phyloP scores from a whole-genome alignment of 2,888 invertebrate species.

The Branchellion lobata region DNA sequence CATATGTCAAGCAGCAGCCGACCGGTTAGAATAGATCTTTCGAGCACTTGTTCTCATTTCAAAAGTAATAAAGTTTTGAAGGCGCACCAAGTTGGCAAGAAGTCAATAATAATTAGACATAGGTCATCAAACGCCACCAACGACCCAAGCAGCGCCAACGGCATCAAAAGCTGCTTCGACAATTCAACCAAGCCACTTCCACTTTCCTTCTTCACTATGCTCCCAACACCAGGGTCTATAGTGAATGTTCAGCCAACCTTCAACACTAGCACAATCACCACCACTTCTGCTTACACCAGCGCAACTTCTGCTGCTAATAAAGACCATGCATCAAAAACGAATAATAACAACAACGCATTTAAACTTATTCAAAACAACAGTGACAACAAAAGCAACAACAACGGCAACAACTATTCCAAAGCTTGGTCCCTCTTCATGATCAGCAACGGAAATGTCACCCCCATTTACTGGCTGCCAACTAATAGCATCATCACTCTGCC shows the following conservation, averaged over 20 bases:
- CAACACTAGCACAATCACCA: too few species aligned
- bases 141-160: neutral
- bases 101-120: conserved; percentile 4
- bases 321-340: too few species aligned
- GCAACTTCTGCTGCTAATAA: too few species aligned
- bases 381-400: neutral
- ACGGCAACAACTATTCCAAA: neutral
- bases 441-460: conserved; percentile 32
- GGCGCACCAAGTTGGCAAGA: neutral
- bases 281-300: too few species aligned
- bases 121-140: neutral
- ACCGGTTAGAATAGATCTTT: neutral
- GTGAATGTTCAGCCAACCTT: too few species aligned
- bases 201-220: neutral
- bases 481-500: neutral
- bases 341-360: too few species aligned
- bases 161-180: neutral
- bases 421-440: conserved; percentile 35
- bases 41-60: neutral
- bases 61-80: too few species aligned
- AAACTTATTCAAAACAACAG: neutral
- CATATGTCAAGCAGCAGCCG: neutral
- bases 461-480: conserved; percentile 26
- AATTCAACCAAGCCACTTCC: too few species aligned
- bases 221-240: neutral